A percentile compares a stretch with the other conserved stretches of the same genome.
Evolutionary conservation across 2,797 vertebrate genomes (phyloP).

Genomic region (Gymnoscopelus braueri): DNA sequence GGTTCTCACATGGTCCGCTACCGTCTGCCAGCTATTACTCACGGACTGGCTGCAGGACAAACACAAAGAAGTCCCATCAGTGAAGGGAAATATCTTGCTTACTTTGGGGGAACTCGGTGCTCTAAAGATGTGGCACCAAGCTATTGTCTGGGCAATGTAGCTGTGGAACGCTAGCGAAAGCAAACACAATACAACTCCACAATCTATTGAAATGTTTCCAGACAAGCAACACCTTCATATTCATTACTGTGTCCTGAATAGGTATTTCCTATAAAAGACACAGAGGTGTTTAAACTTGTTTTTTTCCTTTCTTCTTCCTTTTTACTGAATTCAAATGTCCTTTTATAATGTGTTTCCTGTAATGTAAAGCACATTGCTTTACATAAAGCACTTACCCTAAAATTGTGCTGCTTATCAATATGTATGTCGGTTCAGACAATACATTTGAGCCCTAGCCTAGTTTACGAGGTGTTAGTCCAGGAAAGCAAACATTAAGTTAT

Average conservation of each 20-base stretch:
- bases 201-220: neutral
- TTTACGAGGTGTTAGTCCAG: neutral
- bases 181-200: neutral
- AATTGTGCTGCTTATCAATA: too few relatives aligned
- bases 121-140: neutral
- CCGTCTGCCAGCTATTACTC: constrained; percentile 96
- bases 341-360: too few relatives aligned
- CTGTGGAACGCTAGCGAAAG: neutral
- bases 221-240: neutral
- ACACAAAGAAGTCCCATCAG: constrained; percentile 13
- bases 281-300: too few relatives aligned
- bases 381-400: too few relatives aligned
- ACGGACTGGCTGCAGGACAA: constrained; percentile 87
- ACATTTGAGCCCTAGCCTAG: too few relatives aligned
- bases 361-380: too few relatives aligned
- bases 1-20: constrained; percentile 91
- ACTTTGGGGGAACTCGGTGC: neutral
- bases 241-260: too few relatives aligned
- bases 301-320: too few relatives aligned
- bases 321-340: too few relatives aligned
- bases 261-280: too few relatives aligned
- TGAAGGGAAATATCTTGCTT: neutral
- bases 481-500: neutral
- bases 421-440: too few relatives aligned
- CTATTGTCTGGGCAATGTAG: neutral